phyloP scores from a whole-genome alignment of 1,140 invertebrate species.

The Ostrea edulis region DNA sequence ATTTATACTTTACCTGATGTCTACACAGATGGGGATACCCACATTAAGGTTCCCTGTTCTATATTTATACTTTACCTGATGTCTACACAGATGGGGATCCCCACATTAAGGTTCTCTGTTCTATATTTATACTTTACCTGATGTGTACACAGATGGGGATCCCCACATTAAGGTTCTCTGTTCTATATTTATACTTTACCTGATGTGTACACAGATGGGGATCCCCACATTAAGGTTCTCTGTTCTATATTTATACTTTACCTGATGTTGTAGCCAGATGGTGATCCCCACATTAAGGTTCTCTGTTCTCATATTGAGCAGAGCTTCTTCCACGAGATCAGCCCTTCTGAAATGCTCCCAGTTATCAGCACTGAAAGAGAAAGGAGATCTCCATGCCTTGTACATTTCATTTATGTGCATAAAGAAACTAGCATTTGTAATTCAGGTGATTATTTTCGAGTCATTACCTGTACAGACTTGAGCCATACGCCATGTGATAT shows the following conservation, averaged over 20 bases:
- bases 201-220: constrained; percentile 55
- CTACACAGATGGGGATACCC: background rate
- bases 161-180: background rate
- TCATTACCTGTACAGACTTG: constrained; percentile 62
- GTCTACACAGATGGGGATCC: background rate
- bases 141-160: constrained; percentile 18
- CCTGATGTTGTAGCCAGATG: constrained; percentile 66
- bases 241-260: constrained; percentile 22
- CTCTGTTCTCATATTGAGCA: constrained; percentile 54
- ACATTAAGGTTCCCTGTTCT: background rate
- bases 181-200: too few species aligned
- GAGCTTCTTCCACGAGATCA: constrained; percentile 61
- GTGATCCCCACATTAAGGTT: constrained; percentile 57
- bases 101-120: background rate
- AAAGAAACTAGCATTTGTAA: background rate
- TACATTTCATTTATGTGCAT: background rate
- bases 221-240: constrained; percentile 37
- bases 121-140: background rate
- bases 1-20: background rate
- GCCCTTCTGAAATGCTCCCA: constrained; percentile 69
- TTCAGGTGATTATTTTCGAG: background rate
- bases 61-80: background rate
- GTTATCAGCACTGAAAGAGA: constrained; percentile 65
- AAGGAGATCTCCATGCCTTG: background rate
- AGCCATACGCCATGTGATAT: constrained; percentile 64